Evolutionary conservation across 2,888 invertebrate species (phyloP).

Genomic region (Bugula neritina): DNA sequence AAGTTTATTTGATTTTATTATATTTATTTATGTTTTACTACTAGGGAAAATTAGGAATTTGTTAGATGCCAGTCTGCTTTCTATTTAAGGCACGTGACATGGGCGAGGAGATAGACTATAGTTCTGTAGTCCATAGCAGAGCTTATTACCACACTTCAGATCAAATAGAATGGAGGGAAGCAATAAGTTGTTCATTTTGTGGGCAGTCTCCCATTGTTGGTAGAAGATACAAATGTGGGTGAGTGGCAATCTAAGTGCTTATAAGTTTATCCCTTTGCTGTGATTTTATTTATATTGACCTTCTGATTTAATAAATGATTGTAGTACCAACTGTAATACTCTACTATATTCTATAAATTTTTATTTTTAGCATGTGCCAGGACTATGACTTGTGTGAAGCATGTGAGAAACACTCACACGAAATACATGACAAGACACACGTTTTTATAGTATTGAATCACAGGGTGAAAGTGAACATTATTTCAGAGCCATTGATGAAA

Average conservation of each 20-base stretch:
- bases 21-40: too few relatives aligned
- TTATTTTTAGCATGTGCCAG: neutral
- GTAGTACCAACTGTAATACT: too few relatives aligned
- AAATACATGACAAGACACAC: slow-evolving; percentile 4
- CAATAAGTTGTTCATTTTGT: slow-evolving; percentile 8
- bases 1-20: too few relatives aligned
- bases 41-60: too few relatives aligned
- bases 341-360: neutral
- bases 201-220: slow-evolving; percentile 9
- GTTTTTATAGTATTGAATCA: slow-evolving; percentile 10
- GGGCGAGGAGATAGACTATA: slow-evolving; percentile 22
- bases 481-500: slow-evolving; percentile 15
- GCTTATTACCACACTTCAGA: slow-evolving; percentile 11
- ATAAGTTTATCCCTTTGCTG: too few relatives aligned
- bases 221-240: slow-evolving; percentile 17
- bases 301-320: too few relatives aligned
- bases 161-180: neutral
- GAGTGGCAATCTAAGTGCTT: too few relatives aligned
- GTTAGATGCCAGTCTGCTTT: too few relatives aligned
- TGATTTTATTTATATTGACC: too few relatives aligned
- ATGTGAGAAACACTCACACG: slow-evolving; percentile 3
- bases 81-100: slow-evolving; percentile 7
- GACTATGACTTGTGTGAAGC: slow-evolving; percentile 22
- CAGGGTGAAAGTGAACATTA: slow-evolving; percentile 18
- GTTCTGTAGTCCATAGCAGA: neutral